Base-by-base conservation (phyloP, 1,140 invertebrate species). In the Drosophila nasuta region DNA sequence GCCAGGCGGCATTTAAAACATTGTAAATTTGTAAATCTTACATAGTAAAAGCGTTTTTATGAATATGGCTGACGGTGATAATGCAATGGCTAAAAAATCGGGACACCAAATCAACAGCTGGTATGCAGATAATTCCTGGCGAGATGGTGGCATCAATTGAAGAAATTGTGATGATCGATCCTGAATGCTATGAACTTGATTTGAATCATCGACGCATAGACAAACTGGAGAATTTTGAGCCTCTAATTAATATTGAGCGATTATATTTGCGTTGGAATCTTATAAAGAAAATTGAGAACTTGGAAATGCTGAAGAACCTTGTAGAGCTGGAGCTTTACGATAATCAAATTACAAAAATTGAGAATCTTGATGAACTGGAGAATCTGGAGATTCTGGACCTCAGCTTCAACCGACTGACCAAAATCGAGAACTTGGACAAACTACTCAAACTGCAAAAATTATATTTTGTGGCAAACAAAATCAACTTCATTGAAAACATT, bases 381-480 rank as follows among this genome's bases (percentile, higher is more conserved):
- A 99, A 99, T 94, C 93, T 99, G 49, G 95, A 98, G 89, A 94
- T 96, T 66, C 93, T 99, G 57, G 99, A 99, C 93, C 92, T 99
- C 45, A 99, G 98, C n/a, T 99, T 99, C 92, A 99, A 99, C 93
- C 96, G 98, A 57, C 96, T 99, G 8, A 95, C 95, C 81, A 96
- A 97, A 93, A 98, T 99, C 71, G 95, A 97, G 92, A 97, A 97
- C 69, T 91, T 99, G 46, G 95, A 96, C 1, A 95, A 95, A 45
- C 93, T 99, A 72, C 87, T 92, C 0, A 98, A 97, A 65, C 93
- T 99, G 72, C 94, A 96, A 77, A 98, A 98, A 85, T 92, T 99
- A 0, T 99, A 95, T 93, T 93, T 99, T 15, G 96, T 97, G 56
- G 97, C 98, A 8, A 99, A 99, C 93, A 98, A 96, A 93, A 97